These are phyloP conservation scores for Tamias sibiricus DNA, from an alignment of 2,113 vertebrate species.

Conservation along the genomic window DNA sequence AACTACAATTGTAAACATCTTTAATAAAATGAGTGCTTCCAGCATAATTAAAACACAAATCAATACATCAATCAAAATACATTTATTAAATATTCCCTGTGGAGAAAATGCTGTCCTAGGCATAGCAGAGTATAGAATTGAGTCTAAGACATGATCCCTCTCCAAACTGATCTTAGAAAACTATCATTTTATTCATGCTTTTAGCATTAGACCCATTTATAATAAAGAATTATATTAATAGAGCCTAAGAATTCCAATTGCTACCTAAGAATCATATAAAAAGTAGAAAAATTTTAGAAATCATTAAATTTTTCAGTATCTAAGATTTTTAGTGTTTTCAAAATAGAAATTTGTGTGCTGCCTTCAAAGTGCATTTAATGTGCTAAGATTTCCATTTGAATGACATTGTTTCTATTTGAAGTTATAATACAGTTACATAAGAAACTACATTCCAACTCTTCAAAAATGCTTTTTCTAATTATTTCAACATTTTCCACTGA, in stretches of 20 bases:
- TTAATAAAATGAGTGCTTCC: background rate
- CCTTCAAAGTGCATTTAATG: background rate
- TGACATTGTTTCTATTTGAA: background rate
- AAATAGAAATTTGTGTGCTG: slow-evolving; percentile 35
- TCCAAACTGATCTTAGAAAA: slow-evolving; percentile 1
- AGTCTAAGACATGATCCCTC: background rate
- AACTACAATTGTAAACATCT: background rate
- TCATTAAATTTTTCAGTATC: background rate
- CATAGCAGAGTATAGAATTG: background rate
- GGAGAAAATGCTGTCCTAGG: background rate
- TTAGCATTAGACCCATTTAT: slow-evolving; percentile 51
- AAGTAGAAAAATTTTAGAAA: slow-evolving; percentile 51
- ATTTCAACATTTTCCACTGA: background rate
- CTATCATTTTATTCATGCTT: background rate
- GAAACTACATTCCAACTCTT: slow-evolving; percentile 18
- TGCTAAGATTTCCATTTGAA: slow-evolving; percentile 7
- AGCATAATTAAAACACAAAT: slow-evolving; percentile 46
- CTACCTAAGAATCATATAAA: slow-evolving; percentile 10
- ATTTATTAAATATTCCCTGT: background rate
- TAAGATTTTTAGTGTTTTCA: background rate
- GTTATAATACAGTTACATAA: background rate
- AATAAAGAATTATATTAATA: slow-evolving; percentile 36
- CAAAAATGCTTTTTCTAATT: background rate
- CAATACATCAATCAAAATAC: background rate
- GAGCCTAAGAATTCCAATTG: background rate